Base-by-base conservation (phyloP, 2,888 invertebrate genomes). In the Latrodectus elegans region DNA sequence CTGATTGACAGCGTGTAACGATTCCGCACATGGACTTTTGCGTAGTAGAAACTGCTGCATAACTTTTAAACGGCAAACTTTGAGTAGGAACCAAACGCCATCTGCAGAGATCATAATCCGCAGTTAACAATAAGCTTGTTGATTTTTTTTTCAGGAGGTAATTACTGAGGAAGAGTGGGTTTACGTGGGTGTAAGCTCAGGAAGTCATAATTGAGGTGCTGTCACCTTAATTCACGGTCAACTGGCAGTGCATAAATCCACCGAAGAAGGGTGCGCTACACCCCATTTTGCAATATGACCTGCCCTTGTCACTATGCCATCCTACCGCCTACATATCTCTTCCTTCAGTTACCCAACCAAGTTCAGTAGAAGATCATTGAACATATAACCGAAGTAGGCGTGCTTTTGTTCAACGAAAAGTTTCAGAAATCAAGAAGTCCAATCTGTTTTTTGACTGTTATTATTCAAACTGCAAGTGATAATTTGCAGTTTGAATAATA, bases 191-290 rank as follows among this genome's bases (percentile, higher is more conserved):
- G 80, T 75, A 64, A 49, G 26, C 70, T 12, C 80, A 86, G 86
- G 86, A 86, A 86, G 67, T 75, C 38, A 67, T 86, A 86, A 86
- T 86, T 86, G 86, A 65, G 81, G 81, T 76, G 71, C 86, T 86
- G 86, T 86, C 86, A 86, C 80, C 80, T 80, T 71, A 55, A 74
- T 86, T 81, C 87, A 87, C 82, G 82, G 82, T 82, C 73, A 87
- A 73, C 73, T 75, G 73, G 52, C 82, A 60, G 78, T 83, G 87
- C 87, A 78, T 87, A 77, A 76, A 75, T 71, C 52, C 77, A 49
- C 68, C 70, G 26, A 17, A 38, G 8, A 49, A 68, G 12, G 8
- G 67, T 10, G 60, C 12, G n/a, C 8, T 60, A 60, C 67, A 49
- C 65, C 67, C 60, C 51, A 53, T 60, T 67, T 17, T 49, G 38